Percentiles rank a stretch among this genome's conserved stretches.
Conservation (phyloP, 2,797 vertebrate genomes). For the Crypturellus tataupa region DNA sequence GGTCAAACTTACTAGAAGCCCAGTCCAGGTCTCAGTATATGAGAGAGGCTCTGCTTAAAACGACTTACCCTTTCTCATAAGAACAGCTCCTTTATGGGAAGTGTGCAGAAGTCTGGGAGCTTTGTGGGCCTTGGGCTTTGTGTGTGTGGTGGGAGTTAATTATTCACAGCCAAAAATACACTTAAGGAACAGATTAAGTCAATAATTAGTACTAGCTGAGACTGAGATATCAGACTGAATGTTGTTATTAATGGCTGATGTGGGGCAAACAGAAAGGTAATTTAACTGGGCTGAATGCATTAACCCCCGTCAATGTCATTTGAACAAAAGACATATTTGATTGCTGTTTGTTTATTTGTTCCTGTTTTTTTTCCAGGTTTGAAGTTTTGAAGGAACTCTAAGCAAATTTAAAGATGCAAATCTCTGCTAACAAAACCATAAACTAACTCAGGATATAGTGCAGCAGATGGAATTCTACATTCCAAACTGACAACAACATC, state of each 20-base stretch:
- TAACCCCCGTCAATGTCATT: not conserved
- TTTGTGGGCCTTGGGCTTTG: not conserved
- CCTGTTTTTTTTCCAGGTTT: not conserved
- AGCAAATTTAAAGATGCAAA: not conserved
- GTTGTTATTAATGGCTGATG: not conserved
- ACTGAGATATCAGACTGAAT: not conserved
- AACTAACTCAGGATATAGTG: not conserved
- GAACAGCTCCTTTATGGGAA: not conserved
- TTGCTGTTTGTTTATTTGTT: not conserved
- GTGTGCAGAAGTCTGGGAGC: not conserved
- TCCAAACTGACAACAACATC: not conserved
- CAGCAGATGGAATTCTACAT: not conserved
- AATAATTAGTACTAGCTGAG: not conserved
- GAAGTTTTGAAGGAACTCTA: not conserved
- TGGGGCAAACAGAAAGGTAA: not conserved
- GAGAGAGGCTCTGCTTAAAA: not conserved
- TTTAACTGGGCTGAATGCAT: not conserved
- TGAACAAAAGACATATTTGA: not conserved
- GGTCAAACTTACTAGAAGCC: not conserved
- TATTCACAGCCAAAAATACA: not conserved
- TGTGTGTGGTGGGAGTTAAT: not conserved
- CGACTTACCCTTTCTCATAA: not conserved
- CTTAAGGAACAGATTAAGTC: not conserved
- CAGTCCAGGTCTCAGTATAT: accelerated
- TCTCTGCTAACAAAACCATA: not conserved